A percentile compares a stretch with the other conserved stretches of the same genome.
Evolutionary conservation across 2,113 vertebrate genomes (phyloP).

Genomic region (Gymnarchus niloticus): DNA sequence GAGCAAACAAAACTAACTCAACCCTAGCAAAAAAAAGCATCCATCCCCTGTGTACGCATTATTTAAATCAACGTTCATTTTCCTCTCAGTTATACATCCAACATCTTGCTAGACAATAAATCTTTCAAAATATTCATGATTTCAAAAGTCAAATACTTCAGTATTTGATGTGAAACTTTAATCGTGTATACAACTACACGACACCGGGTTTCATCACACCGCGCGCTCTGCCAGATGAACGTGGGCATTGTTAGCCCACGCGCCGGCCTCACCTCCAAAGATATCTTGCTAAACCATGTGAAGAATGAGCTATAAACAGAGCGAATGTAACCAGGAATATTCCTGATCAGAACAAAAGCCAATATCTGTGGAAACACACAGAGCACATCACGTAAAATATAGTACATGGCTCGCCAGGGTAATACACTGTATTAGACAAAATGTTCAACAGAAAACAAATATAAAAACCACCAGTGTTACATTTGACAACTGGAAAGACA

Average conservation of each 20-base stretch:
- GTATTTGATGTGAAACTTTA: background rate
- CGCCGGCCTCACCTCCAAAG: constrained; percentile 80
- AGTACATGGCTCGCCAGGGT: background rate
- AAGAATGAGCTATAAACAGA: constrained; percentile 97
- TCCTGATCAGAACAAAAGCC: constrained; percentile 92
- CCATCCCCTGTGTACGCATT: no score
- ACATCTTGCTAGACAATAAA: no score
- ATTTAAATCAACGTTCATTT: no score
- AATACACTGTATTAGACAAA: no score
- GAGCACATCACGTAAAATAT: background rate
- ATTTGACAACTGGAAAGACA: background rate
- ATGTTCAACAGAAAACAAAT: no score
- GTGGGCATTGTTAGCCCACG: background rate
- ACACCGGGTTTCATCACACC: background rate
- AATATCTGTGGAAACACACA: constrained; percentile 71
- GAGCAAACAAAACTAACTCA: no score
- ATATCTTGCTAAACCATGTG: constrained; percentile 97
- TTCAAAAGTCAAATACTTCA: background rate
- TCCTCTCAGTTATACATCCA: no score
- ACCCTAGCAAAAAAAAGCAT: background rate
- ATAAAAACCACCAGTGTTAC: no score
- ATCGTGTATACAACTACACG: background rate
- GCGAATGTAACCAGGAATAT: constrained; percentile 87
- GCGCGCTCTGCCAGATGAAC: background rate
- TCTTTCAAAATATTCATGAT: no score